Evolutionary conservation across 2,113 vertebrate species (phyloP), one percentile per base, ranked within the genome.

Genomic region (Larimichthys polyactis): DNA sequence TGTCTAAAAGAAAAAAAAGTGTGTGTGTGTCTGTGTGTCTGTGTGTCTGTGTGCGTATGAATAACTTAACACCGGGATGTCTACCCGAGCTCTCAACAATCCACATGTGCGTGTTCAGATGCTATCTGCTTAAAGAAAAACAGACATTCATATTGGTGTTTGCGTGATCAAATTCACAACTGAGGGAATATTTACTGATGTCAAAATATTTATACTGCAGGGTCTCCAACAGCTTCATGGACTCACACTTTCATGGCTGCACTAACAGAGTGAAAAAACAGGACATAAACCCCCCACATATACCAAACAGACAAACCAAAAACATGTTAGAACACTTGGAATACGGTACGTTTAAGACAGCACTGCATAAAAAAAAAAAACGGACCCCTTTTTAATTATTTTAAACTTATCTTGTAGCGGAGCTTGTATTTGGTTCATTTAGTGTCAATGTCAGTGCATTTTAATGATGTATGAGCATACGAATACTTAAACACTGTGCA

Each of bases 181-280:
- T 80, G 82, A 82, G 79, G 82, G 75, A 89, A 93, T 87, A 88
- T 90, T 91, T 90, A 86, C 87, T 75, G 72, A 84, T 71, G 88
- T 88, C 84, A 72, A 94, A 94, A 94, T 94, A 95, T 93, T 95
- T 94, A 92, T 44, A 82, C 83, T 82, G 81, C 73, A 29, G 67
- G 29, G 80, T 87, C 87, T 89, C 86, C 32, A 20, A 69, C 79
- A 89, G 78, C 87, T 81, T 88, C 66, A 77, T 60, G 82, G 80
- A 83, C 81, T 90, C 83, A 87, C 90, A 86, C 82, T 84, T 83
- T 88, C 81, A 75, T 44, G 70, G 48, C 83, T 85, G 76, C 71
- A 90, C 75, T 78, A 86, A 89, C 79, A 69, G 82, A 64, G 79
- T 65, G 71, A 79, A 73, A 86, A 81, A 89, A 75, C 85, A 65